phyloP scores from a whole-genome alignment of 2,113 vertebrate species.

The Neodontobutis hainanensis region DNA sequence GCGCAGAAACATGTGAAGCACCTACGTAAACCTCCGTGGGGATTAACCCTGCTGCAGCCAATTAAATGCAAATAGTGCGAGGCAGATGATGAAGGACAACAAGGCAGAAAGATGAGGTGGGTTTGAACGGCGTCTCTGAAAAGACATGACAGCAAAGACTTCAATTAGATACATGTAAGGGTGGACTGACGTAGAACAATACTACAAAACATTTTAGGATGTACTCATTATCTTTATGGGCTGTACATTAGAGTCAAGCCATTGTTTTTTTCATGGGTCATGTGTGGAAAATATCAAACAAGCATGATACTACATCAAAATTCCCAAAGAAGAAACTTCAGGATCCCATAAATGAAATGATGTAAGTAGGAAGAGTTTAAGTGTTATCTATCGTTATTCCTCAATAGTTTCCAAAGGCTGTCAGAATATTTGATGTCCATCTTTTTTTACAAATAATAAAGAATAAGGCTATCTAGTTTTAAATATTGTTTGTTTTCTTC shows the following conservation, averaged over 20 bases:
- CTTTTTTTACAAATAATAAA: not conserved
- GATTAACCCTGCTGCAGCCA: constrained; percentile 45
- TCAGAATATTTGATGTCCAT: no score
- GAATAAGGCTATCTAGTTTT: not conserved
- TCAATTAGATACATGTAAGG: not conserved
- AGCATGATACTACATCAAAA: no score
- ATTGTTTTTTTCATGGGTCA: no score
- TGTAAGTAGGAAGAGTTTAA: no score
- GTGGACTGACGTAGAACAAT: not conserved
- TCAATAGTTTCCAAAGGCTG: no score
- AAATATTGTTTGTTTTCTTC: not conserved
- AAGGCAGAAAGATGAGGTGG: not conserved
- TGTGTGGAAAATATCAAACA: no score
- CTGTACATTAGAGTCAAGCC: not conserved
- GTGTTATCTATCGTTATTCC: no score
- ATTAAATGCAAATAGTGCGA: constrained; percentile 49
- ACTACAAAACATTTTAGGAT: not conserved
- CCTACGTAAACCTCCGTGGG: not conserved
- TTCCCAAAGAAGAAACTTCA: no score
- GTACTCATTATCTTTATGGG: not conserved
- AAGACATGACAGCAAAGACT: not conserved
- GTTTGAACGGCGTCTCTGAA: not conserved
- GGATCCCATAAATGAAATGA: no score
- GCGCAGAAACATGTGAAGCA: constrained; percentile 5
- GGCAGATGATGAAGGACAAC: constrained; percentile 23